phyloP scores from a whole-genome alignment of 2,888 invertebrate genomes.

The Polyommatus iphigenia region DNA sequence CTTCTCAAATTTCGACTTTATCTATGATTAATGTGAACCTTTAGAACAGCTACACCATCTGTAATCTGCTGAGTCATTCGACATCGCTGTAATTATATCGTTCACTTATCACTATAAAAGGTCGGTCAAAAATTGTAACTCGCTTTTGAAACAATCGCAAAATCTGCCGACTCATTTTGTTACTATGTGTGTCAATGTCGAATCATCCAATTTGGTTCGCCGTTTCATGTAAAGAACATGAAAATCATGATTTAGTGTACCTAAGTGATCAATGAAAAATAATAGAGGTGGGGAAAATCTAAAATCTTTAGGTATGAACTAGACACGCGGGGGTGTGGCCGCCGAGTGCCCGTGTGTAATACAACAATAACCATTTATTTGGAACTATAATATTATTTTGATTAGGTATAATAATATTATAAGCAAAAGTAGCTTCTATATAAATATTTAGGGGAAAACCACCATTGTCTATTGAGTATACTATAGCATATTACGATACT shows the following conservation, averaged over 20 bases:
- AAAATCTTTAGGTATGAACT: too few relatives aligned
- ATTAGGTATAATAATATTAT: too few relatives aligned
- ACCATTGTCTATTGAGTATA: too few relatives aligned
- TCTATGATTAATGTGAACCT: constrained; percentile 1
- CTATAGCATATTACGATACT: too few relatives aligned
- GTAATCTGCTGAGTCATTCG: not conserved
- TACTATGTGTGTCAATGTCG: not conserved
- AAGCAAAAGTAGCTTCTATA: too few relatives aligned
- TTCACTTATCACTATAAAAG: not conserved
- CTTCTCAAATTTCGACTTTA: not conserved
- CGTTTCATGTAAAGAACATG: too few relatives aligned
- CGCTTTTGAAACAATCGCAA: not conserved
- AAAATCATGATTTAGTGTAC: not conserved
- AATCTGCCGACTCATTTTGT: not conserved
- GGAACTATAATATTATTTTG: too few relatives aligned
- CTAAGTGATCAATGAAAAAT: not conserved
- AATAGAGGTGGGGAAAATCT: too few relatives aligned
- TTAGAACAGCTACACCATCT: not conserved
- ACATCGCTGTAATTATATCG: not conserved
- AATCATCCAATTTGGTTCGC: not conserved
- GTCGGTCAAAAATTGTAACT: not conserved
- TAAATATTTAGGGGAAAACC: too few relatives aligned
- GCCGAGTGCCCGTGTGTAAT: too few relatives aligned
- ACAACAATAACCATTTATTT: too few relatives aligned
- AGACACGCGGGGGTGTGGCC: too few relatives aligned